Percentiles rank a stretch among this genome's conserved stretches.
These are phyloP conservation scores for Tenualosa thibaudeaui DNA, from an alignment of 2,797 vertebrate genomes.

Conservation along the genomic window DNA sequence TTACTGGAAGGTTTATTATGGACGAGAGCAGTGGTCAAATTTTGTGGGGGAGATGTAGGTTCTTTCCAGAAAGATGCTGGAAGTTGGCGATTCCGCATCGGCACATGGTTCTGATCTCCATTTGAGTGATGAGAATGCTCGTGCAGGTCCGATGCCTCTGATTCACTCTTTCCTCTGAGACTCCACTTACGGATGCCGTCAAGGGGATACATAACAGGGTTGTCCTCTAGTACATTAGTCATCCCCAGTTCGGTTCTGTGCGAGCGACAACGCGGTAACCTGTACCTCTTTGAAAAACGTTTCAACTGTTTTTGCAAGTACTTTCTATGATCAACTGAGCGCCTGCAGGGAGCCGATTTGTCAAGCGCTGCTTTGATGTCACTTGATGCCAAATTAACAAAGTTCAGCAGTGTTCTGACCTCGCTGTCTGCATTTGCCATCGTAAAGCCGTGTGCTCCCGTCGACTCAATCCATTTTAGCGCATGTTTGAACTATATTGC, in stretches of 20 bases:
- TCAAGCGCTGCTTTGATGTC: slow-evolving; percentile 98
- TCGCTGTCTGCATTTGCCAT: slow-evolving; percentile 96
- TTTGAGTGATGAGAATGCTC: slow-evolving; percentile 37
- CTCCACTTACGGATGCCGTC: slow-evolving; percentile 50
- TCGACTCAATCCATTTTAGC: not conserved
- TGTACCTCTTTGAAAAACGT: slow-evolving; percentile 92
- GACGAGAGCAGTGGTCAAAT: slow-evolving; percentile 54
- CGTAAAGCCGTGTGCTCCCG: slow-evolving; percentile 44
- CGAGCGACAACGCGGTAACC: slow-evolving; percentile 83
- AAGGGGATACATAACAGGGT: slow-evolving; percentile 40
- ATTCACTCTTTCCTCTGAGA: slow-evolving; percentile 60
- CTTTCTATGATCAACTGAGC: slow-evolving; percentile 96
- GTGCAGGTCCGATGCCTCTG: slow-evolving; percentile 47
- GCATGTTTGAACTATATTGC: not conserved
- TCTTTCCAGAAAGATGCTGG: slow-evolving; percentile 98
- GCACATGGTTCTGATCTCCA: slow-evolving; percentile 79
- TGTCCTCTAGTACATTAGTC: slow-evolving; percentile 67
- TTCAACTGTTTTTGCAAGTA: slow-evolving; percentile 98
- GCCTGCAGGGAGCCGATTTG: slow-evolving; percentile 94
- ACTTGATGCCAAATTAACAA: slow-evolving; percentile 96
- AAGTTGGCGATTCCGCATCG: slow-evolving; percentile 96
- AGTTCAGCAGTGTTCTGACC: slow-evolving; percentile 95
- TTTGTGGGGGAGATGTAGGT: slow-evolving; percentile 77
- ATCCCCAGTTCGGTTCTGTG: slow-evolving; percentile 71
- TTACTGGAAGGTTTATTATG: slow-evolving; percentile 57